phyloP scores from a whole-genome alignment of 1,140 invertebrate genomes.

The Neotoxoptera formosana region DNA sequence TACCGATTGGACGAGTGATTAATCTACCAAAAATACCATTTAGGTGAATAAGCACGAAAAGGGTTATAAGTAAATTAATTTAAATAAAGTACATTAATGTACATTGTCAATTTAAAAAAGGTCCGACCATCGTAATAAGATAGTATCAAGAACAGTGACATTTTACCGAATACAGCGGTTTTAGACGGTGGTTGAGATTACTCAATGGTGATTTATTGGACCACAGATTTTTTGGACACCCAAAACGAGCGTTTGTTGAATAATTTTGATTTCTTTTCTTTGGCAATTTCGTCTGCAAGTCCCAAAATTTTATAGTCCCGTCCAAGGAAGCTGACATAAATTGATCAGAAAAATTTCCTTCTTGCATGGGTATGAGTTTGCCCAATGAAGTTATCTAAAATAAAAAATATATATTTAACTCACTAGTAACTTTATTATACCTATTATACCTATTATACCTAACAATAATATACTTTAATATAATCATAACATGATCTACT shows the following conservation, averaged over 20 bases:
- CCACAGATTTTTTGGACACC: not conserved
- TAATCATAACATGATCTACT: too few species aligned
- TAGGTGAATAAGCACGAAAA: too few species aligned
- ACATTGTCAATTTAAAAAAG: too few species aligned
- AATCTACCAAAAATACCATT: too few species aligned
- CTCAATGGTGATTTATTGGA: constrained; percentile 23
- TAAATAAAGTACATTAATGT: too few species aligned
- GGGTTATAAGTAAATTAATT: too few species aligned
- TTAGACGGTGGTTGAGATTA: not conserved
- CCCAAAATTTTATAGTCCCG: constrained; percentile 40
- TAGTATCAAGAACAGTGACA: not conserved
- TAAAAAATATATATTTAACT: not conserved
- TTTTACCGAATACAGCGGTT: constrained; percentile 16
- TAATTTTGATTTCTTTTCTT: not conserved
- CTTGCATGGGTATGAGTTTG: not conserved
- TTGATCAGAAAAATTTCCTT: constrained; percentile 18
- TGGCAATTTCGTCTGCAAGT: not conserved
- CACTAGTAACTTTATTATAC: not conserved
- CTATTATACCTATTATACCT: too few species aligned
- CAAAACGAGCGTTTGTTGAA: not conserved
- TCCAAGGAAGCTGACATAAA: constrained; percentile 46
- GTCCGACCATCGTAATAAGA: not conserved
- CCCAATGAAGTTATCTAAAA: constrained; percentile 36
- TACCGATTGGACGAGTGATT: too few species aligned
- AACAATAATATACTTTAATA: too few species aligned